Conservation (phyloP, 2,888 invertebrate species). For the Eurytoma californica region DNA sequence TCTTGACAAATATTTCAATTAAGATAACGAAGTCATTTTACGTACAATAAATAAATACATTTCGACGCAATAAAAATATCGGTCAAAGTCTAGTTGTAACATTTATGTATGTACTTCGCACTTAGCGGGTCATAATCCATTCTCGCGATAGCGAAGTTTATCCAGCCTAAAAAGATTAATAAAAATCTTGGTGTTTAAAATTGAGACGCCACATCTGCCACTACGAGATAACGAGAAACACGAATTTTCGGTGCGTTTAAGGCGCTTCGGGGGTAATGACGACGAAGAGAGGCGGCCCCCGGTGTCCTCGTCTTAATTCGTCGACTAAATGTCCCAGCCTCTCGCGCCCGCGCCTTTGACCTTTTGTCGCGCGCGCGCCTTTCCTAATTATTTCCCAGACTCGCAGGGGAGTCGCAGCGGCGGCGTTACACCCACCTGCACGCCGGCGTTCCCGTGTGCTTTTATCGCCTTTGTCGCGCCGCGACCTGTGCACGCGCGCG, state of each 20-base stretch:
- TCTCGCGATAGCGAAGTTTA: too few relatives aligned
- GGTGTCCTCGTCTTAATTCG: slow-evolving; percentile 5
- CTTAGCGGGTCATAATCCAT: too few relatives aligned
- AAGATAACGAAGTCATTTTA: too few relatives aligned
- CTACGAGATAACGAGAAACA: background rate
- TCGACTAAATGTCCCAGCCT: background rate
- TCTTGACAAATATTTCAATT: too few relatives aligned
- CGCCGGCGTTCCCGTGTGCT: background rate
- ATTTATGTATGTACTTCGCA: too few relatives aligned
- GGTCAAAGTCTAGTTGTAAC: too few relatives aligned
- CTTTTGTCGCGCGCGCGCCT: slow-evolving; percentile 28
- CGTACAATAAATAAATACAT: too few relatives aligned
- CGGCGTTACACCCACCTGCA: background rate
- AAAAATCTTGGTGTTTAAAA: background rate
- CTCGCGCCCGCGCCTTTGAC: background rate
- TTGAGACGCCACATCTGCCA: background rate
- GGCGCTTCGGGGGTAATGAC: too few relatives aligned
- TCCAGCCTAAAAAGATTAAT: too few relatives aligned
- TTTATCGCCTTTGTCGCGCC: slow-evolving; percentile 34
- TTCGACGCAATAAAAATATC: too few relatives aligned
- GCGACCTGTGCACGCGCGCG: too few relatives aligned
- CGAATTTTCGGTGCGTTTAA: too few relatives aligned
- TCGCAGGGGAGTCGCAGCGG: background rate
- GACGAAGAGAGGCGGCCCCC: background rate
- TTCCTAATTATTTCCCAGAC: slow-evolving; percentile 30